These are phyloP conservation scores for Cremastinae sp. DNA, from an alignment of 2,888 invertebrate species.

Conservation along the genomic window DNA sequence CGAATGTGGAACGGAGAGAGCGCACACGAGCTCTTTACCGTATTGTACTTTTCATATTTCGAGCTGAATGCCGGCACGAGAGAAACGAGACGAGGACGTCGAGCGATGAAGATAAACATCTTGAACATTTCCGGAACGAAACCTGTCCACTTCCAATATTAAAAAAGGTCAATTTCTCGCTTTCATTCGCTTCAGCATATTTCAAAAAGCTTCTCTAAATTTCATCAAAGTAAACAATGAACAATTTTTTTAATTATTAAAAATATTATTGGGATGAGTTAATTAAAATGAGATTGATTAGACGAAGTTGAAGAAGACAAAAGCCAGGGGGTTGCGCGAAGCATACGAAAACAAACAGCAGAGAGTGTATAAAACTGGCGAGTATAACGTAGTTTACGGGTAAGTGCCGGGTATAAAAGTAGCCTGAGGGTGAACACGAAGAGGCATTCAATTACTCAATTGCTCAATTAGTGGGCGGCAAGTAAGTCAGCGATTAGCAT, in stretches of 20 bases:
- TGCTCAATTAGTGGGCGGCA: constrained; percentile 63
- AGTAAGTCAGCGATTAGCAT: constrained; percentile 61
- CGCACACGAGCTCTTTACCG: constrained; percentile 10
- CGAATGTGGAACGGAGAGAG: constrained; percentile 57
- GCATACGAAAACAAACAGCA: constrained; percentile 4
- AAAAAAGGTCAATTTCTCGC: too few species aligned
- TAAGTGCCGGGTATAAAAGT: constrained; percentile 45
- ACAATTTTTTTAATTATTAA: too few species aligned
- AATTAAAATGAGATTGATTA: constrained; percentile 4
- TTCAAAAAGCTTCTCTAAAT: too few species aligned
- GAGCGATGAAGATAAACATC: too few species aligned
- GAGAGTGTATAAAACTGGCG: constrained; percentile 35
- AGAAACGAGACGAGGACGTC: too few species aligned
- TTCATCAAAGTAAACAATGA: too few species aligned
- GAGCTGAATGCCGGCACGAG: too few species aligned
- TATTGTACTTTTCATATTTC: too few species aligned
- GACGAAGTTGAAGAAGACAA: neutral
- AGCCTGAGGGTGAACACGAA: constrained; percentile 31
- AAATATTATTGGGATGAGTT: constrained; percentile 17
- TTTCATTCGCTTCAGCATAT: too few species aligned
- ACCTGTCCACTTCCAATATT: too few species aligned
- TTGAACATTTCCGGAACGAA: too few species aligned
- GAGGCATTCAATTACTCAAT: constrained; percentile 59
- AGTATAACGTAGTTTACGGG: constrained; percentile 38
- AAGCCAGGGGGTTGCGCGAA: neutral